Conservation (phyloP, 1,140 invertebrate species). For the Orius laevigatus region DNA sequence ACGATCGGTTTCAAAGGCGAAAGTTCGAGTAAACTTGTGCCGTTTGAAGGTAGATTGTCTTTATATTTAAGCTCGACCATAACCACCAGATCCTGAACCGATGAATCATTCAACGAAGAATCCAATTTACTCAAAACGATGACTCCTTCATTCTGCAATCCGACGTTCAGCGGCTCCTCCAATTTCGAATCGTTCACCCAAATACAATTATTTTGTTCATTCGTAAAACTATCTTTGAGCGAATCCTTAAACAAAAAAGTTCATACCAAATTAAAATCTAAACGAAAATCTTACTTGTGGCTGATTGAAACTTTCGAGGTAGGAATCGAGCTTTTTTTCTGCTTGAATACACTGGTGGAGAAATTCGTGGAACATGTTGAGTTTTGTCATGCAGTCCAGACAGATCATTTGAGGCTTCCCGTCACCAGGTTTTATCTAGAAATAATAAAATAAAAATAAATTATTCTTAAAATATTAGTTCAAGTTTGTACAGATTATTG, state of each 20-base stretch:
- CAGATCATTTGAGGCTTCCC: constrained; percentile 21
- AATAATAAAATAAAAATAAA: constrained; percentile 7
- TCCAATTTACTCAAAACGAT: constrained; percentile 19
- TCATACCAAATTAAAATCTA: background rate
- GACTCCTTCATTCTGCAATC: constrained; percentile 14
- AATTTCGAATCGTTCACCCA: background rate
- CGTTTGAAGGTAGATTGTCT: constrained; percentile 12
- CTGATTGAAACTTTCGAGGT: constrained; percentile 5
- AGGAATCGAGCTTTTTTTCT: constrained; percentile 20
- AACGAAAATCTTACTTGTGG: background rate
- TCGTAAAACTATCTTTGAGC: too few relatives aligned
- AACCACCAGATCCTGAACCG: constrained; percentile 19
- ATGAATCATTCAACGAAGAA: constrained; percentile 1
- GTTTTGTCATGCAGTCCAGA: constrained; percentile 19
- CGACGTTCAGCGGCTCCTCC: background rate
- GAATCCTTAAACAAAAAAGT: too few relatives aligned
- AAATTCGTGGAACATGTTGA: constrained; percentile 20
- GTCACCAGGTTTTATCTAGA: constrained; percentile 19
- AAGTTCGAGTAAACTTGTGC: too few relatives aligned
- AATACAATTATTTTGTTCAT: background rate
- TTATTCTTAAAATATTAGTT: background rate
- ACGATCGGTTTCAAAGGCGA: too few relatives aligned
- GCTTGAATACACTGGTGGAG: constrained; percentile 18
- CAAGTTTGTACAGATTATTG: too few relatives aligned
- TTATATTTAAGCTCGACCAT: constrained; percentile 22